These are phyloP conservation scores for Delichon dasypus DNA, from an alignment of 2,797 vertebrate species.

Conservation along the genomic window DNA sequence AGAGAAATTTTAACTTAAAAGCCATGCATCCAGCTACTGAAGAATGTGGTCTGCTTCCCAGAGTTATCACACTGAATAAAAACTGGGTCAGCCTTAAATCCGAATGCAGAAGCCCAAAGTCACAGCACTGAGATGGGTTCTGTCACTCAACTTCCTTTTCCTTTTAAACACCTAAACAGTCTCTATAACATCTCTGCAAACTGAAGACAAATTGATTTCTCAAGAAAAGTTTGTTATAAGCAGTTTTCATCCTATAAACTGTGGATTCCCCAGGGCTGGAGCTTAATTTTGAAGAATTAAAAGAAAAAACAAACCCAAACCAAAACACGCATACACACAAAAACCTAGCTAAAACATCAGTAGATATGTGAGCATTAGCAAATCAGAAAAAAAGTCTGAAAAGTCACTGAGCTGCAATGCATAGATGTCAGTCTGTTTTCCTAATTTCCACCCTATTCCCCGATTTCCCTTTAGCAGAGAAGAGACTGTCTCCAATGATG, in stretches of 20 bases:
- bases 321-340: neutral
- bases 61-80: neutral
- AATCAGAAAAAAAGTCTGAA: neutral
- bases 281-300: neutral
- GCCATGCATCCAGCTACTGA: neutral
- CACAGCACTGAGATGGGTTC: neutral
- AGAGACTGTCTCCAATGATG: neutral
- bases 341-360: neutral
- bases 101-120: neutral
- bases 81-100: neutral
- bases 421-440: neutral
- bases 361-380: neutral
- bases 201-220: neutral
- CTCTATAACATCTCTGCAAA: neutral
- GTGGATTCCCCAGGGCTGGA: neutral
- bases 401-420: neutral
- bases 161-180: neutral
- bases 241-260: neutral
- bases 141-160: neutral
- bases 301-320: accelerated
- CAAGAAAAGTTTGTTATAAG: neutral
- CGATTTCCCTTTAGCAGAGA: neutral
- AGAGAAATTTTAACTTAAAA: neutral
- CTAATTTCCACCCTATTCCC: neutral
- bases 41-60: neutral